Evolutionary conservation across 2,888 invertebrate genomes (phyloP), one percentile per base, ranked within the genome.

Genomic region (Trichopria drosophilae): DNA sequence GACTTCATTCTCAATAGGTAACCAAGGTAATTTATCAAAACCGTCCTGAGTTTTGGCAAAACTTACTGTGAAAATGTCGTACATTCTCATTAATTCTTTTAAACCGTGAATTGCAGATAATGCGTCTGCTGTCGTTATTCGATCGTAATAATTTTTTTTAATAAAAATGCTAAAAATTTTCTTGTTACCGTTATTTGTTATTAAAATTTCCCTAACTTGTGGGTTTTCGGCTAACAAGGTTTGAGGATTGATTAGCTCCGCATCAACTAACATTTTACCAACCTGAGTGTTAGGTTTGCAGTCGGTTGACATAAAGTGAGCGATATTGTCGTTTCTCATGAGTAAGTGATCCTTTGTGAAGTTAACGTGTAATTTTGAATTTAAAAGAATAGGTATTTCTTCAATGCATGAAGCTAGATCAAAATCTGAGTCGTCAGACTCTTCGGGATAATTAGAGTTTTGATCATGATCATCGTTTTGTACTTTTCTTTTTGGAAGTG

Each of bases 241-340:
- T n/a, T 29, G 22, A 10, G 32, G 5, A 18, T 49, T 16, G 2
- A 49, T 15, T 19, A 28, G 6, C 0, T 28, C 36, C 2, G 31
- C 1, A 16, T 49, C 37, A 2, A 36, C 12, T 1, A 49, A 9
- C 24, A 31, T 29, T 3, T 36, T 16, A 9, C 36, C 29, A 2
- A 49, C 19, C 1, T 10, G 6, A 1, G 43, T 23, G 1, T 3
- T 6, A 2, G 15, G 9, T 1, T 4, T 13, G 3, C 26, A 48
- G 16, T 35, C 28, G 1, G 16, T n/a, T 0, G 42, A 16, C 31
- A 49, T n/a, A 12, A 49, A 49, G 32, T 49, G 49, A 2, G 19
- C 42, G 0, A 41, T 5, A 12, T 49, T 42, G 13, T 49, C 29
- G 1, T 10, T n/a, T 18, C 31, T 36, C n/a, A 18, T 18, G 1